Conservation (phyloP, 2,113 vertebrate species). For the Bothrops jararaca region DNA sequence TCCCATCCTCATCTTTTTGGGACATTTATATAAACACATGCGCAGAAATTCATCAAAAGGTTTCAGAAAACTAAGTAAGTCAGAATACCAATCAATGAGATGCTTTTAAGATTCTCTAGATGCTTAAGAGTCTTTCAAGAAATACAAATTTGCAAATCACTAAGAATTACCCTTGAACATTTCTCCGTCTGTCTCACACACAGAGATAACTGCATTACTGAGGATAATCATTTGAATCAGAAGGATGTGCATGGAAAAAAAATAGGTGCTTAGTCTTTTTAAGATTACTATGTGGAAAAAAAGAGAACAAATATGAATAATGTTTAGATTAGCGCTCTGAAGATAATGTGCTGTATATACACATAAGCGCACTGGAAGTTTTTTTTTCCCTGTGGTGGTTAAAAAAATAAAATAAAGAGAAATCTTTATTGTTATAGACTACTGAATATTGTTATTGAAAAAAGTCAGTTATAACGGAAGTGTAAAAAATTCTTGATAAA, state of each 20-base stretch:
- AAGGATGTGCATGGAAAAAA: background rate
- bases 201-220: background rate
- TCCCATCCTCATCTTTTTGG: background rate
- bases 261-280: conserved; percentile 3
- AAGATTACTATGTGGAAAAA: conserved; percentile 44
- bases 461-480: conserved; percentile 71
- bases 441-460: conserved; percentile 71
- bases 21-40: background rate
- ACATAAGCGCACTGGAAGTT: background rate
- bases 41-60: background rate
- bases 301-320: conserved; percentile 61
- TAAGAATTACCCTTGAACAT: background rate
- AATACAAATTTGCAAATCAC: background rate
- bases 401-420: conserved; percentile 65
- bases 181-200: background rate
- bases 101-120: background rate
- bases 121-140: background rate
- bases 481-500: conserved; percentile 71
- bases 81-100: background rate
- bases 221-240: accelerated
- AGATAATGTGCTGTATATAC: conserved; percentile 61
- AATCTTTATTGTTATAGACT: conserved; percentile 69
- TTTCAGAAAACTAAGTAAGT: background rate
- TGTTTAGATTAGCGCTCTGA: conserved; percentile 47
- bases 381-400: background rate